A percentile compares a stretch with the other conserved stretches of the same genome.
Conservation (phyloP, 2,113 vertebrate species). For the Nematolebias whitei region DNA sequence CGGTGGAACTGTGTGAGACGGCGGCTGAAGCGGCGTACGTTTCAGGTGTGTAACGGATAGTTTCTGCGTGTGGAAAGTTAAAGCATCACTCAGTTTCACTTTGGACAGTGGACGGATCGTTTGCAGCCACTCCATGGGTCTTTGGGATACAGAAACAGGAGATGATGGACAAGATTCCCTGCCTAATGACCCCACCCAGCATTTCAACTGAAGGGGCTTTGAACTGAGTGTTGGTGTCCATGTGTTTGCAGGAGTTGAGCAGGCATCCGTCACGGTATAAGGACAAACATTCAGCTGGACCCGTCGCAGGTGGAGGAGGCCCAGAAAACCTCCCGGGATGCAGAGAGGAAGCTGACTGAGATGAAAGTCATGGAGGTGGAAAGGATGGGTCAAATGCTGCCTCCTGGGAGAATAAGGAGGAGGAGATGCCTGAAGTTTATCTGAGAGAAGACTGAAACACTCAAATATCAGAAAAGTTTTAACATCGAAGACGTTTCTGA, state of each 20-base stretch:
- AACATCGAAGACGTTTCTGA: background rate
- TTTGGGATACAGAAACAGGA: constrained; percentile 40
- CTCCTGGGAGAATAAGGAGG: constrained; percentile 48
- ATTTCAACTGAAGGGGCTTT: background rate
- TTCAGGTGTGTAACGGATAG: constrained; percentile 69
- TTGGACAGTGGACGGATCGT: constrained; percentile 18
- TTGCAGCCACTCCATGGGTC: constrained; percentile 34
- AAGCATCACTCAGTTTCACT: constrained; percentile 20
- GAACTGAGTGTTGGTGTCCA: constrained; percentile 13
- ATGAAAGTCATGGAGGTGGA: constrained; percentile 85
- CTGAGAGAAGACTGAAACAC: constrained; percentile 77
- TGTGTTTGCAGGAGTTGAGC: constrained; percentile 86
- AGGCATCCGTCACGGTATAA: constrained; percentile 82
- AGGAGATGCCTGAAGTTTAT: constrained; percentile 80
- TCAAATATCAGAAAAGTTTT: background rate
- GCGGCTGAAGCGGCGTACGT: constrained; percentile 76
- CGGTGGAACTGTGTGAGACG: constrained; percentile 74
- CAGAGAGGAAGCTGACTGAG: constrained; percentile 88
- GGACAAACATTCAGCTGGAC: constrained; percentile 86
- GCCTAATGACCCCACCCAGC: constrained; percentile 28
- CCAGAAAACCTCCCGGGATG: constrained; percentile 83
- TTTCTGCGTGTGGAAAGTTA: constrained; percentile 2
- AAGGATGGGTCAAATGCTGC: constrained; percentile 67
- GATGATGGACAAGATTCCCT: constrained; percentile 45
- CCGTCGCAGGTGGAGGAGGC: constrained; percentile 87